phyloP scores from a whole-genome alignment of 2,888 invertebrate genomes.

The Dolichomitus sp. region DNA sequence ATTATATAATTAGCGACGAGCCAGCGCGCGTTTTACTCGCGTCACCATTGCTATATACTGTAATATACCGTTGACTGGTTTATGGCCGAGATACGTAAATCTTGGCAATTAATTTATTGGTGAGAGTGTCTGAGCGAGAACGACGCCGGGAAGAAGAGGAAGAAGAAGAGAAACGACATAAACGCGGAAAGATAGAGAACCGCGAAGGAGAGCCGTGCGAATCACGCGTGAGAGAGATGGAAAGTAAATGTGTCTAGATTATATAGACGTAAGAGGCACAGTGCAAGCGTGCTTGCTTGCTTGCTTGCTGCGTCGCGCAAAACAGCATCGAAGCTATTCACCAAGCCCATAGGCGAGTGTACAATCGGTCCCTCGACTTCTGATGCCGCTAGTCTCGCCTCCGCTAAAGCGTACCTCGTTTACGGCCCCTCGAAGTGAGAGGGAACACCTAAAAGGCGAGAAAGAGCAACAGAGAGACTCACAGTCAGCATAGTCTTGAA shows the following conservation, averaged over 20 bases:
- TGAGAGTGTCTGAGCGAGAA: slow-evolving; percentile 64
- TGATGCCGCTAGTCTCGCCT: slow-evolving; percentile 19
- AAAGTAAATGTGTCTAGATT: slow-evolving; percentile 56
- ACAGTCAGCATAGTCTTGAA: slow-evolving; percentile 74
- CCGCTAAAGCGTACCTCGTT: slow-evolving; percentile 48
- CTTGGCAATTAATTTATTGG: slow-evolving; percentile 85
- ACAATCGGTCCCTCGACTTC: slow-evolving; percentile 8
- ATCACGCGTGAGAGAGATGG: slow-evolving; percentile 29
- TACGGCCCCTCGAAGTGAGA: slow-evolving; percentile 26
- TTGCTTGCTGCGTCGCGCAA: slow-evolving; percentile 25
- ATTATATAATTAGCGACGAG: slow-evolving; percentile 84
- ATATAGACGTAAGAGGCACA: slow-evolving; percentile 70
- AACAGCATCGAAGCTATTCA: slow-evolving; percentile 56
- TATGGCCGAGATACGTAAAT: slow-evolving; percentile 84
- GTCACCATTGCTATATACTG: slow-evolving; percentile 14
- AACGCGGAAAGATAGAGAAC: slow-evolving; percentile 36
- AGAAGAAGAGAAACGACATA: slow-evolving; percentile 45
- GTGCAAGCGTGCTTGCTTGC: slow-evolving; percentile 62
- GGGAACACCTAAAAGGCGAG: slow-evolving; percentile 36
- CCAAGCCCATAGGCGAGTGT: slow-evolving; percentile 8
- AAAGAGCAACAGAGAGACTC: slow-evolving; percentile 35
- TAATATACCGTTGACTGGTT: slow-evolving; percentile 80
- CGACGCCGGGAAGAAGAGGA: slow-evolving; percentile 50
- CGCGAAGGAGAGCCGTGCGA: slow-evolving; percentile 33
- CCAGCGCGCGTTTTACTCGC: slow-evolving; percentile 45